These are phyloP conservation scores for Cinclus cinclus DNA, from an alignment of 2,113 vertebrate species.

Conservation along the genomic window DNA sequence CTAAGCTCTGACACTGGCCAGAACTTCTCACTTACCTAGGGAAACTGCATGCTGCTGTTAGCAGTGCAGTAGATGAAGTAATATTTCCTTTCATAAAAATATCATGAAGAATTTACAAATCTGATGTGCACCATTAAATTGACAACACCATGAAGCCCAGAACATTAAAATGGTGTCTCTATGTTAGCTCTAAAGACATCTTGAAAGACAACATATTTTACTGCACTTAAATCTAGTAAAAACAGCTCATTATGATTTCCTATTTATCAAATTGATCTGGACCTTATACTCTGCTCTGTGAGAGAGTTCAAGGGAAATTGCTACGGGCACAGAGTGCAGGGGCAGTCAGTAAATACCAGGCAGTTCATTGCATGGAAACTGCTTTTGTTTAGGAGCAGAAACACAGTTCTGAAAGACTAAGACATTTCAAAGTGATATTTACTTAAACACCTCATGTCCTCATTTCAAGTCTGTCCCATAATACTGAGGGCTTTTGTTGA, in stretches of 20 bases:
- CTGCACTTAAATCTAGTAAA: background rate
- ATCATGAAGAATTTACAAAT: background rate
- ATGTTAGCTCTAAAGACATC: background rate
- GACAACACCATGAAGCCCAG: background rate
- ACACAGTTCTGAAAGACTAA: background rate
- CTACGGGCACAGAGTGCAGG: background rate
- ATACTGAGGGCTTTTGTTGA: background rate
- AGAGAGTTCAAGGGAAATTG: background rate
- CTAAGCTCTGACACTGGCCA: background rate
- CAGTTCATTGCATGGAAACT: background rate
- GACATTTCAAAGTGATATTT: background rate
- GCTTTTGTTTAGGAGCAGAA: background rate
- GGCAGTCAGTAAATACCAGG: background rate
- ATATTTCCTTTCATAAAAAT: background rate
- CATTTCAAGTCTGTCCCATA: background rate
- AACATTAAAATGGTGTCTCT: background rate
- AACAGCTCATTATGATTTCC: background rate
- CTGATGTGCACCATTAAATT: background rate
- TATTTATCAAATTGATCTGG: background rate
- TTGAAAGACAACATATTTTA: background rate
- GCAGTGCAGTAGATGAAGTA: background rate
- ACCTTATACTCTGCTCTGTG: background rate
- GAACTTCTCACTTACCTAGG: background rate
- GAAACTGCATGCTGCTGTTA: background rate
- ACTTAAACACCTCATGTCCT: background rate